Evolutionary conservation across 64 coral and sea anemone species (phyloP), one percentile per base, ranked within the genome.

Genomic region (Platygyra sinensis): DNA sequence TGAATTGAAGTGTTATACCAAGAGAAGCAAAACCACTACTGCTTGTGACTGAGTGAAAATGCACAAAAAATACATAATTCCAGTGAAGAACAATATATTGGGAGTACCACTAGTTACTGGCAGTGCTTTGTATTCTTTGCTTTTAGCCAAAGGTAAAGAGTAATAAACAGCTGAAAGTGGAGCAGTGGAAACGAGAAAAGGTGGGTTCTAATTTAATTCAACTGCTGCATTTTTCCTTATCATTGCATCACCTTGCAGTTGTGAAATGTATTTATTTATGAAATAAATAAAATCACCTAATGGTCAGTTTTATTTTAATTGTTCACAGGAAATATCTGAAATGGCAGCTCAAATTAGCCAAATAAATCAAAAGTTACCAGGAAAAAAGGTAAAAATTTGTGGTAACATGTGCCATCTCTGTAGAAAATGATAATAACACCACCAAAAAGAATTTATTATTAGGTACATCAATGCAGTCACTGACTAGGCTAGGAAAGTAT

Each of bases 151-250:
- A 67, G 31, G n/a, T 65, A 65, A 83, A 83, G 60, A 83, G 32
- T 61, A 83, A 36, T 28, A 83, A 67, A 36, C 60, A 83, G 20
- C 80, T 83, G n/a, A 65, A 62, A 83, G 30, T 8, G 31, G 80
- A 83, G 65, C 80, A 83, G 10, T 83, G 80, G 60, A 83, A 38
- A 61, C 30, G 30, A 42, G 80, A 83, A 67, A 83, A 83, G 80
- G 80, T 83, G 61, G 27, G 50, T 29, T 52, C 10, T 3, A 15
- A 73, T 33, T 14, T 7, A 73, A 73, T 73, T 30, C 54, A 57
- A 57, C 65, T 29, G 1, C n/a, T 24, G 51, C 6, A 57, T 4
- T 29, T 79, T 59, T 30, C n/a, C 27, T 28, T n/a, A 29, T 78
- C 22, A 25, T 13, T 25, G 54, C 15, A 57, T 57, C 15, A 57